Base-by-base conservation (phyloP, 2,888 invertebrate species). In the Rhimphoctona megacephalus region DNA sequence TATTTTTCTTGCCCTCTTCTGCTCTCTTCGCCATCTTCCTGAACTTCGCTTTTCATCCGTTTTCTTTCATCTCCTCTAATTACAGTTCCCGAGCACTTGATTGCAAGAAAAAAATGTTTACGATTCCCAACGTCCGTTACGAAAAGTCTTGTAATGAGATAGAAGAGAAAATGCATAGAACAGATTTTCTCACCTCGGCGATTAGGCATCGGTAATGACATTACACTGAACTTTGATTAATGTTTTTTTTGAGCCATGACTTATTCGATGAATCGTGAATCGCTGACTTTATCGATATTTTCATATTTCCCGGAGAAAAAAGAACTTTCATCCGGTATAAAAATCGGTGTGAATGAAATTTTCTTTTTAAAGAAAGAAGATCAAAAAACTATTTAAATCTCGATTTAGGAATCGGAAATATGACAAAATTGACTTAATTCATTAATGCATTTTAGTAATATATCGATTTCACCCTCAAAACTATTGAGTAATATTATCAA, bases 81-180 rank as follows among this genome's bases (percentile, higher is more conserved):
- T 89, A 83, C 86, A 80, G 85, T 82, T 82, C 81, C 81, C 86
- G 61, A 77, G 66, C 61, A 66, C 81, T 61, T 89, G 87, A 89
- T 88, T 88, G 87, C 84, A 73, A 64, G 74, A 79, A 83, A 82
- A 82, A 76, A 88, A 88, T 88, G 86, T 87, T 85, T 80, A 85
- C 86, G 85, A 85, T 88, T 89, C 87, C 80, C 78, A 87, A 76
- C 57, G 61, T 36, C 33, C 64, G 49, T 54, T n/a, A 61, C 85
- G 87, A 85, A 87, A 88, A 86, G 86, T 85, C 86, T 76, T 82
- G 83, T 89, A 82, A 86, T 85, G 80, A 78, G 57, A 66, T 30
- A 77, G 66, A 43, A 33, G 30, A 14, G 17, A 69, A 22, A 67
- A 39, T 39, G 39, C 39, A 22, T 39, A 67, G n/a, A n/a, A 67